Percentiles rank a stretch among this genome's conserved stretches.
Conservation (phyloP, 2,888 invertebrate species). For the Sympetrum striolatum region DNA sequence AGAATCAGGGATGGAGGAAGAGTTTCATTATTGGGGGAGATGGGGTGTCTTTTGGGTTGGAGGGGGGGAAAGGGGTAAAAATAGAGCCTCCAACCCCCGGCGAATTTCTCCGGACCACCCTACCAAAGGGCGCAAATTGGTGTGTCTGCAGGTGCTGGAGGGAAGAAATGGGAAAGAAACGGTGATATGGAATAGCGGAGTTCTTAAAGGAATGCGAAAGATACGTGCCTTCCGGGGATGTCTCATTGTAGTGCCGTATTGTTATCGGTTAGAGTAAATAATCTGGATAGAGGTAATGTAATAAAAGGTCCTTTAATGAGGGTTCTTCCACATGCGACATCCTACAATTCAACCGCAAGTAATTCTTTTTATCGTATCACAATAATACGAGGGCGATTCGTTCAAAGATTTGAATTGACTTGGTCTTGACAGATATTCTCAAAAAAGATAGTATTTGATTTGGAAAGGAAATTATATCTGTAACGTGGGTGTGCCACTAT, state of each 20-base stretch:
- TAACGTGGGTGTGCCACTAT: too few species aligned
- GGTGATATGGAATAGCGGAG: not conserved
- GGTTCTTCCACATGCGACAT: too few species aligned
- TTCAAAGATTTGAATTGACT: too few species aligned
- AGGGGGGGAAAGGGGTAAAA: not conserved
- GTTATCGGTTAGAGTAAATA: too few species aligned
- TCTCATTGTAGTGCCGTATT: not conserved
- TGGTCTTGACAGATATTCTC: too few species aligned
- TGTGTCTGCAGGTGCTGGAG: not conserved
- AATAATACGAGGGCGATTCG: too few species aligned
- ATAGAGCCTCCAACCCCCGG: not conserved
- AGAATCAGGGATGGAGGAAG: not conserved
- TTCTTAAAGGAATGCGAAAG: not conserved
- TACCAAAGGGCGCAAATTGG: conserved; percentile 29
- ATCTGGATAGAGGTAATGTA: too few species aligned
- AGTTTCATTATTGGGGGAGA: not conserved
- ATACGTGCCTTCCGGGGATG: not conserved
- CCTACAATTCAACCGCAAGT: too few species aligned
- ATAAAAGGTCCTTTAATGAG: too few species aligned
- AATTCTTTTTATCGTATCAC: too few species aligned
- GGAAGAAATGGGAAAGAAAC: not conserved
- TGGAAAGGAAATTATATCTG: too few species aligned
- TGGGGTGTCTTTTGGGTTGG: not conserved
- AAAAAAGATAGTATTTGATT: too few species aligned
- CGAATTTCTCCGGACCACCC: conserved; percentile 17